phyloP scores from a whole-genome alignment of 2,797 vertebrate genomes.

The Chelon auratus region DNA sequence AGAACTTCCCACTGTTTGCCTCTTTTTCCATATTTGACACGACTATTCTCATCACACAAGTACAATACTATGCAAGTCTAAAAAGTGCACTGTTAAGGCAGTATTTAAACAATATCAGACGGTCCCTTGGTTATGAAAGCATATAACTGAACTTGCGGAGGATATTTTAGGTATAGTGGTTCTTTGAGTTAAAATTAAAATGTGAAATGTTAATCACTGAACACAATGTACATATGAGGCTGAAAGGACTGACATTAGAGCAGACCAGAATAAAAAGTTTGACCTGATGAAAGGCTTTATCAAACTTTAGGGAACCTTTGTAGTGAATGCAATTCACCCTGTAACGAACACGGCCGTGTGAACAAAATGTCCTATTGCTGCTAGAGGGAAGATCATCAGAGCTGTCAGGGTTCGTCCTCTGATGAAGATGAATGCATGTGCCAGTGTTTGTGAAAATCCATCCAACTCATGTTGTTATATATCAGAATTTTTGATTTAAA shows the following conservation, averaged over 20 bases:
- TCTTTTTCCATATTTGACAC: too few relatives aligned
- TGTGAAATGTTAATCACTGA: not conserved
- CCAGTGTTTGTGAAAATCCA: not conserved
- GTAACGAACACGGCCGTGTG: too few relatives aligned
- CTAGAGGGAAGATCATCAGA: not conserved
- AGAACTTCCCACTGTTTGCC: not conserved
- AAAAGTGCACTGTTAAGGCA: too few relatives aligned
- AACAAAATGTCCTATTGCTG: not conserved
- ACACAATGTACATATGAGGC: not conserved
- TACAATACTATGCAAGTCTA: too few relatives aligned
- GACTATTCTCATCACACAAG: too few relatives aligned
- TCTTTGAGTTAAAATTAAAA: too few relatives aligned
- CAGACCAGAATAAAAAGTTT: not conserved
- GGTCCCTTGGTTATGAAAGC: too few relatives aligned
- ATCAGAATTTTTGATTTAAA: constrained; percentile 8
- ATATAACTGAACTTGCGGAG: too few relatives aligned
- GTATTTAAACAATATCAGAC: too few relatives aligned
- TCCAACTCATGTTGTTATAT: not conserved
- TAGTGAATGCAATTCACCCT: not conserved
- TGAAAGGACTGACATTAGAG: not conserved
- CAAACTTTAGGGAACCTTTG: not conserved
- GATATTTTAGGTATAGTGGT: too few relatives aligned
- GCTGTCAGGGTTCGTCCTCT: not conserved
- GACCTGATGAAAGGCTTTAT: not conserved
- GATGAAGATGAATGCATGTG: not conserved